Percentiles rank a stretch among this genome's conserved stretches.
These are phyloP conservation scores for Halyomorpha halys DNA, from an alignment of 1,140 invertebrate genomes.

Conservation along the genomic window DNA sequence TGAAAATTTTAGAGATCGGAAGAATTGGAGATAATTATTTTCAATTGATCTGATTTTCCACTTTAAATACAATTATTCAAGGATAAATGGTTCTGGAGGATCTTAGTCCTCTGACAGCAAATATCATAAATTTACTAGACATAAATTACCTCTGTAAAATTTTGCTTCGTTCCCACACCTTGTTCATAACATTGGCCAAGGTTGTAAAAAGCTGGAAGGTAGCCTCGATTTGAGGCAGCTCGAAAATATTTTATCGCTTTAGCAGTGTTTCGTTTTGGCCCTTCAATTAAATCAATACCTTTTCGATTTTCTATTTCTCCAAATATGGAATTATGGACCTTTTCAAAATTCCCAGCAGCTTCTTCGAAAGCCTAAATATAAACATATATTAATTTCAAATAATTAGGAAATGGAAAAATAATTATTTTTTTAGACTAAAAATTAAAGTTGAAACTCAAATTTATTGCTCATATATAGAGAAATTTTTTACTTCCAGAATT, in stretches of 20 bases:
- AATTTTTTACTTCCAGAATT: too few relatives aligned
- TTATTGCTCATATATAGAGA: too few relatives aligned
- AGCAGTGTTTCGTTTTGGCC: constrained; percentile 34
- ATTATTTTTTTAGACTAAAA: background rate
- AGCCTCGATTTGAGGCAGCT: constrained; percentile 42
- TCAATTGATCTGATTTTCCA: too few relatives aligned
- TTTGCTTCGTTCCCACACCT: constrained; percentile 45
- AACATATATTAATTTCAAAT: background rate
- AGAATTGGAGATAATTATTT: too few relatives aligned
- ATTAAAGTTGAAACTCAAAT: background rate
- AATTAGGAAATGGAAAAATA: background rate
- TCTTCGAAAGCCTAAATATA: constrained; percentile 27
- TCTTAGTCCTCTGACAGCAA: too few relatives aligned
- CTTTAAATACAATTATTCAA: too few relatives aligned
- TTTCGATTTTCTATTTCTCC: constrained; percentile 37
- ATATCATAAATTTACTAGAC: background rate
- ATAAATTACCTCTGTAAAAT: constrained; percentile 42
- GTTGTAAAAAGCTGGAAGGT: constrained; percentile 48
- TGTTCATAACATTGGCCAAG: constrained; percentile 50
- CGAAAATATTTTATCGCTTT: constrained; percentile 39
- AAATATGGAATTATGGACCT: constrained; percentile 31
- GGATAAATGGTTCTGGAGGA: too few relatives aligned
- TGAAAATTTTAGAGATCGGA: too few relatives aligned
- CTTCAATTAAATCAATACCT: constrained; percentile 36
- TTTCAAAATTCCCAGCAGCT: constrained; percentile 27